Percentiles rank a stretch among this genome's conserved stretches.
phyloP scores from a whole-genome alignment of 2,113 vertebrate species.

The Falco punctatus region DNA sequence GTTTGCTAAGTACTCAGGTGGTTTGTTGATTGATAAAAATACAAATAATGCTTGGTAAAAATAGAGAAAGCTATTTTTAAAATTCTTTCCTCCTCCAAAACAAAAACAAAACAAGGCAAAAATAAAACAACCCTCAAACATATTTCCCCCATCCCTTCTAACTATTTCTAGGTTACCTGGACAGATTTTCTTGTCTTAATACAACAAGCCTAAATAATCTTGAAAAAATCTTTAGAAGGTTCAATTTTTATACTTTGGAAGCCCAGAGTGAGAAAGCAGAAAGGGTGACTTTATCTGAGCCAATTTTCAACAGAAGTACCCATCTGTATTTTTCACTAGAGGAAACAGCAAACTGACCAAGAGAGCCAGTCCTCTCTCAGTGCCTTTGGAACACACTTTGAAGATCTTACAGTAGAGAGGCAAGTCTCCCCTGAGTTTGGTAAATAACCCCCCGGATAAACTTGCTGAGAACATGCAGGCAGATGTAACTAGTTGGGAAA shows the following conservation, averaged over 20 bases:
- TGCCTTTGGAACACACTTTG: not conserved
- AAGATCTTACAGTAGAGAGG: not conserved
- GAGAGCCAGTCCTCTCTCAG: not conserved
- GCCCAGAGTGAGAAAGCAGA: not conserved
- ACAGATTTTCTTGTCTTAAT: not conserved
- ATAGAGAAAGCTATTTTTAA: not conserved
- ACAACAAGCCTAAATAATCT: not conserved
- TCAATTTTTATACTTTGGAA: not conserved
- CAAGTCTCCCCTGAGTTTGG: not conserved
- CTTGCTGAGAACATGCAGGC: not conserved
- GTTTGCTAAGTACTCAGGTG: not conserved
- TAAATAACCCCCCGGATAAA: not conserved
- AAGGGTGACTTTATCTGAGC: not conserved
- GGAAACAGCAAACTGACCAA: not conserved
- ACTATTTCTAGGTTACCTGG: not conserved
- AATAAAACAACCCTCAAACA: not conserved
- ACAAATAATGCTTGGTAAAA: not conserved
- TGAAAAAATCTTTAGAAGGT: not conserved
- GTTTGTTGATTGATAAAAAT: slow-evolving; percentile 1
- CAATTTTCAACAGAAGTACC: not conserved
- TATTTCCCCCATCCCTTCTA: not conserved
- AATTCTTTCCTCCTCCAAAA: not conserved
- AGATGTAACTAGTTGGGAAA: not conserved
- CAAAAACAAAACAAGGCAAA: not conserved
- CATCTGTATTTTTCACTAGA: not conserved